Conservation (phyloP, 2,113 vertebrate species). For the Archilochus colubris region DNA sequence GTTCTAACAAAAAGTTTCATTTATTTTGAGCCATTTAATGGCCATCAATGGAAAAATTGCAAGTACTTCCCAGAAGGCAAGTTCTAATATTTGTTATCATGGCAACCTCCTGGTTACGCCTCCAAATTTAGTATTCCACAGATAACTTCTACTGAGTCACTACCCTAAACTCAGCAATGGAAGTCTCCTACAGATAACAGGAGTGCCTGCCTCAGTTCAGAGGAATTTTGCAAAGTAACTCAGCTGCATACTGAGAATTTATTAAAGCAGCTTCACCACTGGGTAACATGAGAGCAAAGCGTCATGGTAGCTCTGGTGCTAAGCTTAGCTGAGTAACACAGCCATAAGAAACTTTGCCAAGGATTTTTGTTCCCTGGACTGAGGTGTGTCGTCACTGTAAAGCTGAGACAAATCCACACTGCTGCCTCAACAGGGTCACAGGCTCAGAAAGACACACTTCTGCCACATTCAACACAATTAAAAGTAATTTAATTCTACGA, state of each 20-base stretch:
- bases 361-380: neutral
- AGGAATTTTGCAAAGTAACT: slow-evolving; percentile 46
- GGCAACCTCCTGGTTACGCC: slow-evolving; percentile 50
- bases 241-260: neutral
- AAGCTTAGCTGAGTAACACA: neutral
- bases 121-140: slow-evolving; percentile 65
- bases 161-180: slow-evolving; percentile 28
- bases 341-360: neutral
- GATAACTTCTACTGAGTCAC: slow-evolving; percentile 64
- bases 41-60: slow-evolving; percentile 44
- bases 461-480: neutral
- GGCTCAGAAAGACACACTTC: neutral
- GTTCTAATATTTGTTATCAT: slow-evolving; percentile 58
- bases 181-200: slow-evolving; percentile 52
- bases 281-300: neutral
- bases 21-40: slow-evolving; percentile 46
- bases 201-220: slow-evolving; percentile 4
- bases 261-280: neutral
- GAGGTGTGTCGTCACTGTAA: accelerated
- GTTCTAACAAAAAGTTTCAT: slow-evolving; percentile 5
- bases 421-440: neutral
- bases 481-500: neutral
- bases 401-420: neutral
- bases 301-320: neutral
- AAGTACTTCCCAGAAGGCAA: slow-evolving; percentile 55